Evolutionary conservation across 2,113 vertebrate species (phyloP), one percentile per base, ranked within the genome.

Genomic region (Hemibagrus wyckioides): DNA sequence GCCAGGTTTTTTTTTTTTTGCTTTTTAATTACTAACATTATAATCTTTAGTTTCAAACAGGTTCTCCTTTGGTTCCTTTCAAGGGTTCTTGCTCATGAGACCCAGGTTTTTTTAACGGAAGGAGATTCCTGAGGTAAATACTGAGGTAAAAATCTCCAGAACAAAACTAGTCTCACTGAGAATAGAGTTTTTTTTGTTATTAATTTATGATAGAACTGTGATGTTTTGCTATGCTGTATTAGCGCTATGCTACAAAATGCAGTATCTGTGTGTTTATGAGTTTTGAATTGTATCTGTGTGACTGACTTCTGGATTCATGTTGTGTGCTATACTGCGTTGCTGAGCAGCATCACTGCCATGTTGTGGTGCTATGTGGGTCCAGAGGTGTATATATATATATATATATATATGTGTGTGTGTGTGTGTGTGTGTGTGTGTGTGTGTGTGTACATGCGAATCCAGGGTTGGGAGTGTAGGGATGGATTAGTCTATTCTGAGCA

Each of bases 401-500:
- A 15, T 57, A 4, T 57, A 17, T 57, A 17, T 57, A 17, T 71
- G 15, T 71, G 33, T 30, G 11, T 36, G 33, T 69, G n/a, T 67
- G 13, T 89, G 80, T 61, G 84, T 86, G 83, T 57, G 56, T 57
- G 56, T 57, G 19, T 57, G 56, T 57, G 56, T 57, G 33, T 71
- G 15, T 71, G 33, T 30, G 11, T 36, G 33, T 69, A 69, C 67
- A 23, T 71, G 67, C 8, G 67, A 39, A 39, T 71, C 67, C 33
- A 21, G 75, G 63, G 83, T 83, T 83, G 69, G 77, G 84, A 84
- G 71, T 82, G 82, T 67, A 54, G 76, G 84, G 90, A 86, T 52
- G 80, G 88, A 89, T 91, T 73, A 83, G 85, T 91, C 89, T 92
- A 91, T 92, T 91, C 91, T 88, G 85, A 90, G 90, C 73, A 21